A percentile compares a stretch with the other conserved stretches of the same genome.
phyloP scores from a whole-genome alignment of 2,113 vertebrate genomes.

The Cyanistes caeruleus region DNA sequence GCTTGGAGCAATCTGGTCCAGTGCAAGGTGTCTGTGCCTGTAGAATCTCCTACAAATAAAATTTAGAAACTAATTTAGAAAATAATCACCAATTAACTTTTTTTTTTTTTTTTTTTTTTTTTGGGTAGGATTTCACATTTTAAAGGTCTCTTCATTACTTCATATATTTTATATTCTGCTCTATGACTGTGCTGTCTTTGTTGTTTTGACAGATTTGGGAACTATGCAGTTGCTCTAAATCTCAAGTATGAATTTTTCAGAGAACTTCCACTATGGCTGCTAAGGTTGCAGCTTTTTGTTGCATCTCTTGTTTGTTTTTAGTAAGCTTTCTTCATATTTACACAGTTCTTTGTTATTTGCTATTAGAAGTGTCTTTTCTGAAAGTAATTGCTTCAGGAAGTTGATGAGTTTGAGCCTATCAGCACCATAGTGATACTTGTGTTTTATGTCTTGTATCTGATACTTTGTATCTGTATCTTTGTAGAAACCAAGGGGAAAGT shows the following conservation, averaged over 20 bases:
- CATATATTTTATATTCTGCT: neutral
- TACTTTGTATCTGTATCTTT: neutral
- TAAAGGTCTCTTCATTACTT: neutral
- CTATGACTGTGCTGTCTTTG: neutral
- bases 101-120: neutral
- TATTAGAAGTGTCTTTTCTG: neutral
- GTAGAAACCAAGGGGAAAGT: neutral
- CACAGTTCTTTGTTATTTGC: neutral
- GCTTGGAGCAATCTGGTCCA: neutral
- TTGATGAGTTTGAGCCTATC: neutral
- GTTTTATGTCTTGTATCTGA: neutral
- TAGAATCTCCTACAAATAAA: neutral
- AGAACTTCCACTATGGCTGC: neutral
- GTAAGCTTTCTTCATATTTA: neutral
- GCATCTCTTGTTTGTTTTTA: neutral
- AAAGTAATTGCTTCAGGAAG: neutral
- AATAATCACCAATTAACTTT: neutral
- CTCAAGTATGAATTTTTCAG: neutral
- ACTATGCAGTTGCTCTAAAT: neutral
- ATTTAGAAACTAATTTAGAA: neutral
- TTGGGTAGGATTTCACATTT: neutral
- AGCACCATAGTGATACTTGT: rapidly evolving
- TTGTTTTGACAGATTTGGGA: neutral
- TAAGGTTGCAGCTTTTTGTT: neutral
- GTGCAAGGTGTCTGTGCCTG: neutral